Evolutionary conservation across 2,113 vertebrate genomes (phyloP).

Genomic region (Microcebus tavaratra): DNA sequence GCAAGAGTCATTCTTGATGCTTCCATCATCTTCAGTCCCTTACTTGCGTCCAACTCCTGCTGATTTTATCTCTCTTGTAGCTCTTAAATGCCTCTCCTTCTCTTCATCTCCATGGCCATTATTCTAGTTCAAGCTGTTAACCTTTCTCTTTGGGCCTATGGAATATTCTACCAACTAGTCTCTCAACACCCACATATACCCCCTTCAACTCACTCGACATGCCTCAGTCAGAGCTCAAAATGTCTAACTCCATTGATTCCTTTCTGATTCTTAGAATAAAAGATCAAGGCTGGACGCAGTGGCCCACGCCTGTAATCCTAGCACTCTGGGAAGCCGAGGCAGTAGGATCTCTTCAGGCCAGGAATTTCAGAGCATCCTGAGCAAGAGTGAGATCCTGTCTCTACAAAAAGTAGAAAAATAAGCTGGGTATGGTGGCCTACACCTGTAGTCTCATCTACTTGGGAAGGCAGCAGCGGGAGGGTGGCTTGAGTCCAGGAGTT

Average conservation of each 20-base stretch:
- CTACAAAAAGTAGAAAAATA: no score
- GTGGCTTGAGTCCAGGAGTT: no score
- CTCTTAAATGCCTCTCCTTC: neutral
- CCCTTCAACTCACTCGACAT: neutral
- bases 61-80: neutral
- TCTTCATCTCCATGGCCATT: neutral
- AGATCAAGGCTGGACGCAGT: neutral
- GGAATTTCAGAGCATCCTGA: no score
- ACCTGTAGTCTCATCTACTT: no score
- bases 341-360: no score
- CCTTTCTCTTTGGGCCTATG: neutral
- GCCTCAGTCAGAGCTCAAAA: neutral
- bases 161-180: neutral
- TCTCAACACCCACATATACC: neutral
- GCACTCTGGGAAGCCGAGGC: no score
- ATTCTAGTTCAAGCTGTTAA: neutral
- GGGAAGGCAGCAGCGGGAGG: no score
- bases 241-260: neutral
- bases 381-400: no score
- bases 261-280: neutral
- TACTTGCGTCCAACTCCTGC: neutral
- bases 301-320: no score
- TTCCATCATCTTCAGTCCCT: rapidly evolving
- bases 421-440: no score
- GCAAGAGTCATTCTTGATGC: rapidly evolving